Percentiles rank a stretch among this genome's conserved stretches.
Conservation (phyloP, 2,113 vertebrate genomes). For the Pluvianellus socialis region DNA sequence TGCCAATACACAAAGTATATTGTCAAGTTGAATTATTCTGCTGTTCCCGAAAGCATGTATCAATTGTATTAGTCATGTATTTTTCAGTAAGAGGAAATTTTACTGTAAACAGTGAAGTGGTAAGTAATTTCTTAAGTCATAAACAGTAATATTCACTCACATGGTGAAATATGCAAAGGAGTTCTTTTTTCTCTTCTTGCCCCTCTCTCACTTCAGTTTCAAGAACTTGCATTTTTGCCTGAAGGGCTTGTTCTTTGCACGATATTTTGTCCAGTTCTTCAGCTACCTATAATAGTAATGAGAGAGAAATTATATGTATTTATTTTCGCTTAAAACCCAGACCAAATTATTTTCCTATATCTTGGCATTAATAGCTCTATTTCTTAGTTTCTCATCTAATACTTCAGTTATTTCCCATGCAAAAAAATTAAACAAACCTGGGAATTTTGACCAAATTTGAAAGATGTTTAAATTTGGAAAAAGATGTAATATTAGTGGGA, state of each 20-base stretch:
- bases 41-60: not conserved
- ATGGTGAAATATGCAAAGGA: slow-evolving; percentile 61
- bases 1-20: not conserved
- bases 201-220: slow-evolving; percentile 79
- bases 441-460: not conserved
- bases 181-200: slow-evolving; percentile 78
- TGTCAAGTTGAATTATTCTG: not conserved
- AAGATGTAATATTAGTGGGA: not conserved
- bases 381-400: not conserved
- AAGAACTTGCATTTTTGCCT: slow-evolving; percentile 79
- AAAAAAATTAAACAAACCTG: not conserved
- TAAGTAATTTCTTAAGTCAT: not conserved
- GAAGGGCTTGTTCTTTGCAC: slow-evolving; percentile 75
- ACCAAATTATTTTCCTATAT: not conserved
- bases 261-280: slow-evolving; percentile 77
- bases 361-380: not conserved
- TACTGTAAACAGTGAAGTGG: not conserved
- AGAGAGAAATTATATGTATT: not conserved
- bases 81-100: not conserved
- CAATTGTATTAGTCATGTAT: not conserved
- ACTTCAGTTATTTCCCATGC: not conserved
- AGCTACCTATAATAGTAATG: slow-evolving; percentile 74
- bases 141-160: slow-evolving; percentile 61
- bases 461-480: not conserved
- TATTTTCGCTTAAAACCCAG: not conserved